Evolutionary conservation across 1,140 invertebrate species (phyloP).

Genomic region (Ceratosolen fusciceps): DNA sequence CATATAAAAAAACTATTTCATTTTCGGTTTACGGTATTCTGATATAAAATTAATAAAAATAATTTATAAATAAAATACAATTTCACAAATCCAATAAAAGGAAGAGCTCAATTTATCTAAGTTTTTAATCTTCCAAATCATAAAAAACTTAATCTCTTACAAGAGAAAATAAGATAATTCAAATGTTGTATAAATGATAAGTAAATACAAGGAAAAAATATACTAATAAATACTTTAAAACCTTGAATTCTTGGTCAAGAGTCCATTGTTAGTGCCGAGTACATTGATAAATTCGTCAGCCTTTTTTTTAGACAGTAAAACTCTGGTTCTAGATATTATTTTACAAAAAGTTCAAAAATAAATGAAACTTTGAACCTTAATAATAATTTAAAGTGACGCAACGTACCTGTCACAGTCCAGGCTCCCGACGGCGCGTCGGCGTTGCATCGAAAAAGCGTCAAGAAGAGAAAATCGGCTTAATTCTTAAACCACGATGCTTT

Average conservation of each 20-base stretch:
- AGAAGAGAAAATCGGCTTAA: background rate
- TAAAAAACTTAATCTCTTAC: too few relatives aligned
- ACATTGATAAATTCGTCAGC: background rate
- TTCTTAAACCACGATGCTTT: background rate
- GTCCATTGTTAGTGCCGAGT: background rate
- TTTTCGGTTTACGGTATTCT: too few relatives aligned
- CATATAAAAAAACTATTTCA: too few relatives aligned
- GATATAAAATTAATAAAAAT: too few relatives aligned
- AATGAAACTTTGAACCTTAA: background rate
- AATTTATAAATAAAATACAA: too few relatives aligned
- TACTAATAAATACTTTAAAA: background rate
- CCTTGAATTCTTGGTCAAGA: background rate
- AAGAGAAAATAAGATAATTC: too few relatives aligned
- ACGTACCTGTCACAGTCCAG: conserved; percentile 1
- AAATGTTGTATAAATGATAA: too few relatives aligned
- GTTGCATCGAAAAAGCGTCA: conserved; percentile 5
- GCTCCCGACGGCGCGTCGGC: background rate
- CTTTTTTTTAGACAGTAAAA: background rate
- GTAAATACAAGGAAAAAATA: too few relatives aligned
- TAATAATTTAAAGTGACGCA: conserved; percentile 15
- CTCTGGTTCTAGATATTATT: background rate
- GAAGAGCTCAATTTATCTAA: too few relatives aligned
- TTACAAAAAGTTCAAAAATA: too few relatives aligned
- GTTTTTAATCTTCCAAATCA: too few relatives aligned
- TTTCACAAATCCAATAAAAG: too few relatives aligned